A percentile compares a stretch with the other conserved stretches of the same genome.
These are phyloP conservation scores for Pimephales promelas DNA, from an alignment of 2,113 vertebrate genomes.

Conservation along the genomic window DNA sequence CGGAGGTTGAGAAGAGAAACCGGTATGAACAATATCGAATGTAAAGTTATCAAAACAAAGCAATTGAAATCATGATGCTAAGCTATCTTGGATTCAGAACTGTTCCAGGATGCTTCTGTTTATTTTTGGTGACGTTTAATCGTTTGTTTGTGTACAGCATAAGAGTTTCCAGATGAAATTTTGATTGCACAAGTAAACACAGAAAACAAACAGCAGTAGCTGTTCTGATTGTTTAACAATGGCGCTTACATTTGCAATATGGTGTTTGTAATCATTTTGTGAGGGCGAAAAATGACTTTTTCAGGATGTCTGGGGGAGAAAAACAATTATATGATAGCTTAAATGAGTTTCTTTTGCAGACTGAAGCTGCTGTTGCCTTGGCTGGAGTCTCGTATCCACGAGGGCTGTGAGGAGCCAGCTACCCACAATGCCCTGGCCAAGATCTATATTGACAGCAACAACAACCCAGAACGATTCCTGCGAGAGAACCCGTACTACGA, in stretches of 20 bases:
- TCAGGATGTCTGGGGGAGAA: neutral
- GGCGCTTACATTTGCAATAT: neutral
- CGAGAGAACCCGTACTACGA: conserved; percentile 96
- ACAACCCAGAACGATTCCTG: conserved; percentile 96
- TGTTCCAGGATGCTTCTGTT: neutral
- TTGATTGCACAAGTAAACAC: conserved; percentile 17
- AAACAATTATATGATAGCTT: neutral
- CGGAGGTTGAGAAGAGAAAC: conserved; percentile 98
- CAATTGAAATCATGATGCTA: neutral
- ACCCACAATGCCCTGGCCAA: conserved; percentile 97
- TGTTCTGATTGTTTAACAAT: conserved; percentile 3
- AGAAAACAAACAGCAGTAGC: conserved; percentile 9
- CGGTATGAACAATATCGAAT: conserved; percentile 72
- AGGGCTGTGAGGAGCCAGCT: conserved; percentile 96
- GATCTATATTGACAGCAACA: conserved; percentile 99
- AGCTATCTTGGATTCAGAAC: neutral
- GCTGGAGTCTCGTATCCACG: conserved; percentile 96
- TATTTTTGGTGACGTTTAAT: conserved; percentile 25
- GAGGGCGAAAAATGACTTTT: neutral
- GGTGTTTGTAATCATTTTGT: neutral
- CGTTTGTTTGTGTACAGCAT: neutral
- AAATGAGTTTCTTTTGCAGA: conserved; percentile 67
- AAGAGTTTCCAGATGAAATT: conserved; percentile 14
- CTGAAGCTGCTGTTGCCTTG: conserved; percentile 95
- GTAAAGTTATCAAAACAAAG: neutral